These are phyloP conservation scores for Acleris laterana DNA, from an alignment of 2,888 invertebrate genomes.

Conservation along the genomic window DNA sequence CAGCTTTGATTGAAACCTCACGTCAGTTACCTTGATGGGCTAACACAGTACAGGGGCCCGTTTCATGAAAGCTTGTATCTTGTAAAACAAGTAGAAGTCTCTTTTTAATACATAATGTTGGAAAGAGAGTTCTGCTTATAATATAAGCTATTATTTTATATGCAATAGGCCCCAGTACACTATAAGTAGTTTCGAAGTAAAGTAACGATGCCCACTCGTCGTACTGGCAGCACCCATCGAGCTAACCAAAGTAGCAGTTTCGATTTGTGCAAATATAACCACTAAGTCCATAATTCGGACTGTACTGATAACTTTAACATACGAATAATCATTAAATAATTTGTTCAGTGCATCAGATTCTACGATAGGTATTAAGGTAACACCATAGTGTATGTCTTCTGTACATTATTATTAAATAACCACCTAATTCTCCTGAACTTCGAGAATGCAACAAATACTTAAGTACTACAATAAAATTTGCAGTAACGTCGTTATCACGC, in stretches of 20 bases:
- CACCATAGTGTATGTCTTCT: conserved; percentile 43
- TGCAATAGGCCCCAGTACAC: no score
- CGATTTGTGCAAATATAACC: conserved; percentile 63
- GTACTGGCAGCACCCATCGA: conserved; percentile 15
- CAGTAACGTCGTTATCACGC: conserved; percentile 27
- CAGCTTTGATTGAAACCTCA: conserved; percentile 75
- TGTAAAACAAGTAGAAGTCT: no score
- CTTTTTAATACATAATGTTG: no score
- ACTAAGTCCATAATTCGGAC: conserved; percentile 42
- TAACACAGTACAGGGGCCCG: not conserved
- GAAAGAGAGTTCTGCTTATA: no score
- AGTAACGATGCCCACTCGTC: conserved; percentile 1
- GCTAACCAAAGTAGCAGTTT: conserved; percentile 33
- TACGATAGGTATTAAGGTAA: conserved; percentile 67
- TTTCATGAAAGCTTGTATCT: no score
- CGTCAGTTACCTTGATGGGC: conserved; percentile 48
- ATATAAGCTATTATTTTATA: no score
- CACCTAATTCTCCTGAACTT: conserved; percentile 22
- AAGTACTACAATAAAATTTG: conserved; percentile 36
- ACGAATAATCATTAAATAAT: conserved; percentile 39
- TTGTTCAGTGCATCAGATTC: conserved; percentile 46
- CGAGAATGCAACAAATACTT: conserved; percentile 30
- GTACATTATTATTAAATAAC: conserved; percentile 33
- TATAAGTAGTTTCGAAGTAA: not conserved
- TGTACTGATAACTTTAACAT: conserved; percentile 38